Evolutionary conservation across 2,113 vertebrate genomes (phyloP).

Genomic region (Aptenodytes patagonicus): DNA sequence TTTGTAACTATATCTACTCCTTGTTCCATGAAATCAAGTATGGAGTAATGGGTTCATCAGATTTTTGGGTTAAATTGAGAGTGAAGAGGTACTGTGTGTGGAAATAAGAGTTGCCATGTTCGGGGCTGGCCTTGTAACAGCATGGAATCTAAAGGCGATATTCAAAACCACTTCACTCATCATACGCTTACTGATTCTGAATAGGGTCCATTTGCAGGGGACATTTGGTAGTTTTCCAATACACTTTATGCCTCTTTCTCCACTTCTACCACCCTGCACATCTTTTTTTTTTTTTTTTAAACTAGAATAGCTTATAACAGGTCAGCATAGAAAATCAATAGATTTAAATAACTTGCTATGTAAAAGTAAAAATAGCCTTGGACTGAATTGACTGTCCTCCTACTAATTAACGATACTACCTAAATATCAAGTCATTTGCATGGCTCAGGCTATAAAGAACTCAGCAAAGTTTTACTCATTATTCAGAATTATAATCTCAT

Average conservation of each 20-base stretch:
- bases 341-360: slow-evolving; percentile 66
- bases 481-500: neutral
- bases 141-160: slow-evolving; percentile 91
- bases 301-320: slow-evolving; percentile 54
- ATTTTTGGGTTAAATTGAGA: slow-evolving; percentile 96
- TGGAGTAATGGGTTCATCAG: slow-evolving; percentile 91
- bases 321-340: slow-evolving; percentile 70
- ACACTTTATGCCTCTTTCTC: slow-evolving; percentile 86
- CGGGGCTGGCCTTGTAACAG: slow-evolving; percentile 87
- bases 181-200: slow-evolving; percentile 94
- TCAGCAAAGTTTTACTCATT: neutral
- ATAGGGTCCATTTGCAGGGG: slow-evolving; percentile 89
- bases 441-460: neutral
- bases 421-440: slow-evolving; percentile 2
- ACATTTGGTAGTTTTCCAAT: slow-evolving; percentile 88
- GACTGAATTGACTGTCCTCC: slow-evolving; percentile 1
- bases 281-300: slow-evolving; percentile 17
- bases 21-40: slow-evolving; percentile 95
- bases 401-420: neutral
- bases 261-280: slow-evolving; percentile 72
- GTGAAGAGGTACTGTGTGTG: slow-evolving; percentile 91
- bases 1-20: slow-evolving; percentile 93
- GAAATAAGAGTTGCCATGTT: slow-evolving; percentile 90
- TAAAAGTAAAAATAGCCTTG: slow-evolving; percentile 53
- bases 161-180: slow-evolving; percentile 92